These are phyloP conservation scores for Stenopsyche tienmushanensis DNA, from an alignment of 1,140 invertebrate species.

Conservation along the genomic window DNA sequence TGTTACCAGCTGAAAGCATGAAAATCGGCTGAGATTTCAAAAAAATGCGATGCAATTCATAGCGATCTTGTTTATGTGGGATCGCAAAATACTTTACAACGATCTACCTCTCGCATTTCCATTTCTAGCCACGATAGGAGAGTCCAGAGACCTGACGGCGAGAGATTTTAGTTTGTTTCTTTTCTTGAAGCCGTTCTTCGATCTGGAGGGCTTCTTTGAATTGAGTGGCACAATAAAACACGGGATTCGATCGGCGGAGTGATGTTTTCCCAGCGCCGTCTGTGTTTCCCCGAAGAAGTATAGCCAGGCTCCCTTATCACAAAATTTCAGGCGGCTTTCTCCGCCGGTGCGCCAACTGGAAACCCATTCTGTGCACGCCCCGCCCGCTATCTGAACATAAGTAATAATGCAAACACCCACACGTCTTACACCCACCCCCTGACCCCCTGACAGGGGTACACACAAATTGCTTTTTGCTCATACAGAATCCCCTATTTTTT, in stretches of 20 bases:
- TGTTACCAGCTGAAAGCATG: too few relatives aligned
- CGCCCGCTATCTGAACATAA: conserved; percentile 25
- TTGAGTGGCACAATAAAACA: conserved; percentile 6
- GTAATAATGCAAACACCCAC: conserved; percentile 30
- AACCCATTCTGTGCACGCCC: conserved; percentile 34
- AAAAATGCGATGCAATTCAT: too few relatives aligned
- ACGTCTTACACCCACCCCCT: conserved; percentile 10
- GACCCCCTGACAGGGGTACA: neutral
- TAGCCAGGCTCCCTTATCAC: conserved; percentile 31
- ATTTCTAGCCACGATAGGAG: neutral
- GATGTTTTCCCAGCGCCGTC: neutral
- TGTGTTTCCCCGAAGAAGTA: neutral
- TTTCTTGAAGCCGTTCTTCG: neutral
- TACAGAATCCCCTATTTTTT: conserved; percentile 6
- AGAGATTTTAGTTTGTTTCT: neutral
- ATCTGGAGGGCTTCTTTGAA: neutral
- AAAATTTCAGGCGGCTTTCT: conserved; percentile 38
- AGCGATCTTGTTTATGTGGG: too few relatives aligned
- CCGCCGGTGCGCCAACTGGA: conserved; percentile 24
- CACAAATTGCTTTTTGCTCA: conserved; percentile 19
- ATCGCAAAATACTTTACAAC: too few relatives aligned
- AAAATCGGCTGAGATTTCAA: too few relatives aligned
- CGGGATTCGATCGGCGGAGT: conserved; percentile 1
- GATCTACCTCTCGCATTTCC: too few relatives aligned
- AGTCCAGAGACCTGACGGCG: neutral